phyloP scores from a whole-genome alignment of 2,797 vertebrate genomes.

The Pipistrellus kuhlii region DNA sequence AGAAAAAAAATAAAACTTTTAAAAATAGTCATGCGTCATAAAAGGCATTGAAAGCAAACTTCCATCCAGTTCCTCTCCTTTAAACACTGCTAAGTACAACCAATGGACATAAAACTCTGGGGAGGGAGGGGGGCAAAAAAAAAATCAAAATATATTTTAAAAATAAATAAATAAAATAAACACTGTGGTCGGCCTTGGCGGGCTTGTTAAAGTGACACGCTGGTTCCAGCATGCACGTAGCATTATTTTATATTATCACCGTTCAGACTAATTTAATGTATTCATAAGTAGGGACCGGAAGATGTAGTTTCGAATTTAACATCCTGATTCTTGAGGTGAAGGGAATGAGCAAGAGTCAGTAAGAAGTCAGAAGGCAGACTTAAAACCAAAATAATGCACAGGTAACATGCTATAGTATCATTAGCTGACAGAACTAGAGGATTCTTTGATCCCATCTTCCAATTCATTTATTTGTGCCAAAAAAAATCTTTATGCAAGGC shows the following conservation, averaged over 20 bases:
- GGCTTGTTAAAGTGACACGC: neutral
- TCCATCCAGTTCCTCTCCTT: neutral
- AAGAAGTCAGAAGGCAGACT: neutral
- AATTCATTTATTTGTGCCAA: neutral
- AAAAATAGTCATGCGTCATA: neutral
- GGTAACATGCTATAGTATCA: neutral
- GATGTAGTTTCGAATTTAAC: slow-evolving; percentile 34
- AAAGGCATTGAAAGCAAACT: neutral
- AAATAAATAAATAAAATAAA: no score
- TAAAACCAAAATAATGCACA: neutral
- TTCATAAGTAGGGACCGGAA: neutral
- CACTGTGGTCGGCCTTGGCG: accelerated
- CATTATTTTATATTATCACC: neutral
- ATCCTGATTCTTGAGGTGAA: neutral
- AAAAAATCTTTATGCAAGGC: neutral
- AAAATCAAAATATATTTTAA: no score
- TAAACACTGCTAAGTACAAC: neutral
- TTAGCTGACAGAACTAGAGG: neutral
- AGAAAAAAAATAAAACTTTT: neutral
- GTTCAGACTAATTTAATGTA: neutral
- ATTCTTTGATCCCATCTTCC: neutral
- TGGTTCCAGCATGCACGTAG: neutral
- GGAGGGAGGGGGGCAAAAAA: no score
- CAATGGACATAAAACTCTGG: no score
- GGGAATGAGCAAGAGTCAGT: neutral